Evolutionary conservation across 1,140 invertebrate genomes (phyloP).

Genomic region (Diuraphis noxia): DNA sequence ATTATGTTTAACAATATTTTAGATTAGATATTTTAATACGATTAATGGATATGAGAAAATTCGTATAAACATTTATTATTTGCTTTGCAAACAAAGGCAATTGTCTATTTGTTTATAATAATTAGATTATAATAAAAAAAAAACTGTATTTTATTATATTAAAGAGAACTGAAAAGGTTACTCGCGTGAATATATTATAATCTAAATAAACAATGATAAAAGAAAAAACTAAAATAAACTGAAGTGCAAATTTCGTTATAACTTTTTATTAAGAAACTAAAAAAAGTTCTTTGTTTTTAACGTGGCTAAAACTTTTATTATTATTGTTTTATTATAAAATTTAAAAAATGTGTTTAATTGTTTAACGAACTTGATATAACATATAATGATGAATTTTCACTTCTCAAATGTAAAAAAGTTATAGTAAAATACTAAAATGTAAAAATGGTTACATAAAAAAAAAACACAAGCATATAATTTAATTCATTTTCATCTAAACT

Average conservation of each 20-base stretch:
- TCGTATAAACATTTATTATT: background rate
- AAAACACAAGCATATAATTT: background rate
- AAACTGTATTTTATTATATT: slow-evolving; percentile 3
- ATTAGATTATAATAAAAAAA: slow-evolving; percentile 8
- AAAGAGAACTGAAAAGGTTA: background rate
- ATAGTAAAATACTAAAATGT: background rate
- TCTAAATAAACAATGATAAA: slow-evolving; percentile 12
- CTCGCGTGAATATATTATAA: background rate
- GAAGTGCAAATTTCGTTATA: background rate
- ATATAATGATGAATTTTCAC: background rate
- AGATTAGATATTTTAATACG: background rate
- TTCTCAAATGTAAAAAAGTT: background rate
- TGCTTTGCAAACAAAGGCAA: background rate
- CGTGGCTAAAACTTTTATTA: background rate
- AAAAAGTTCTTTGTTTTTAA: background rate
- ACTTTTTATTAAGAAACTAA: slow-evolving; percentile 5
- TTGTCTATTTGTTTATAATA: background rate
- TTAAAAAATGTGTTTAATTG: background rate
- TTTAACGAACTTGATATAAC: background rate
- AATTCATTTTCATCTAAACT: background rate
- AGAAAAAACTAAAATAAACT: slow-evolving; percentile 3
- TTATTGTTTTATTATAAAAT: background rate
- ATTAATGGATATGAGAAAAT: background rate
- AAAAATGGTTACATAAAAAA: background rate
- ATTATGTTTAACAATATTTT: background rate